Base-by-base conservation (phyloP, 2,797 vertebrate species). In the Nannoperca obscura region DNA sequence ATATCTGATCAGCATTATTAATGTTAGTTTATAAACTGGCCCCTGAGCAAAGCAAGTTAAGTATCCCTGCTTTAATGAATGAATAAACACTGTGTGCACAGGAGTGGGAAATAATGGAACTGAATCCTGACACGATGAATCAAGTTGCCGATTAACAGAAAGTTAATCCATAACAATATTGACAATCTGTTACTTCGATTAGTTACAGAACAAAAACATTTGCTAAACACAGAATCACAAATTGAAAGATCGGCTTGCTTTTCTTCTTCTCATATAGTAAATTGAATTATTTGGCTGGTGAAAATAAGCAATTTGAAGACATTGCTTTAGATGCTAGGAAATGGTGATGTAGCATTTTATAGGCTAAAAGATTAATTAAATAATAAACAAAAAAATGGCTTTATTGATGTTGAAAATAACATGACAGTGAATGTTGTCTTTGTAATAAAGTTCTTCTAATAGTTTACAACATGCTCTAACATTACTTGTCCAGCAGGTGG, bases 401-500 rank as follows among this genome's bases (percentile, higher is more conserved):
- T 27, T 5, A 1, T 20, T 49, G 19, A 30, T 44, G 2, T 0
- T 32, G 19, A 47, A 49, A 24, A 24, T 27, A 14, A 57, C 46
- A 1, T 44, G 17, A 5, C 6, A 3, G 24, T 36, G 27, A 27
- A 3, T 32, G 32, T 22, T 40, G 0, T 20, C 3, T 57, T 55
- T 0, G 9, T 24, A 14, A 15, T 53, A 0, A 5, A 20, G 19
- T 12, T 13, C 13, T 12, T 19, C 24, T 13, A 15, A 9, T 19
- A 1, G 12, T 60, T 44, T 7, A 60, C 34, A 46, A 7, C 42
- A 5, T 53, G 67, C 32, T 58, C 17, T 62, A 5, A 19, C 60
- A 22, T 9, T 9, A 34, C 52, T 40, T 74, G 24, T 74, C 78
- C 87, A 84, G 66, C 68, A 86, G 79, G 54, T 59, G 76, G 64